Evolutionary conservation across 1,140 invertebrate species (phyloP).

Genomic region (Nephila pilipes): DNA sequence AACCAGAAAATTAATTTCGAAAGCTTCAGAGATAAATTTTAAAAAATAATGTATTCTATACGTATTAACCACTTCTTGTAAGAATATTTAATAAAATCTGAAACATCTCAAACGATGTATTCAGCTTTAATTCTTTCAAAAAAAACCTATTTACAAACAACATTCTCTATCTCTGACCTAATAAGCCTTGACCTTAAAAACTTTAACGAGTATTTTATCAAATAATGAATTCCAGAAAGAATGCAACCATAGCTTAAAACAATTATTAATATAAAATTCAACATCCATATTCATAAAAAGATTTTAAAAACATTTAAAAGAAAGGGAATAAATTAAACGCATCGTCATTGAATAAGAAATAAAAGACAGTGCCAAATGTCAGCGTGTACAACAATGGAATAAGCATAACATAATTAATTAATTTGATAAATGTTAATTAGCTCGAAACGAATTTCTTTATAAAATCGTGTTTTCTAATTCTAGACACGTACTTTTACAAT

Average conservation of each 20-base stretch:
- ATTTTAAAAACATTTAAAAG: neutral
- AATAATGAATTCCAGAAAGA: neutral
- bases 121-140: too few relatives aligned
- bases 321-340: neutral
- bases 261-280: constrained; percentile 2
- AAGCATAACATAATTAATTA: neutral
- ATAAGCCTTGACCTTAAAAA: neutral
- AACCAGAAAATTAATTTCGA: too few relatives aligned
- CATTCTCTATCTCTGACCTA: neutral
- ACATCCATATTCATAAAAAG: neutral
- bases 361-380: neutral
- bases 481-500: neutral
- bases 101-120: too few relatives aligned
- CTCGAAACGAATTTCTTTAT: neutral
- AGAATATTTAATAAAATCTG: too few relatives aligned
- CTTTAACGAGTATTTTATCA: too few relatives aligned
- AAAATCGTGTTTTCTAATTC: neutral
- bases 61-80: too few relatives aligned
- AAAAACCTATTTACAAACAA: neutral
- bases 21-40: too few relatives aligned
- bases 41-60: too few relatives aligned
- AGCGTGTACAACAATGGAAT: neutral
- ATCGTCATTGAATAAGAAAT: neutral
- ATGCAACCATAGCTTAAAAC: neutral
- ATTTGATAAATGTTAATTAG: constrained; percentile 30